These are phyloP conservation scores for Percina caprodes DNA, from an alignment of 2,113 vertebrate genomes.

Conservation along the genomic window DNA sequence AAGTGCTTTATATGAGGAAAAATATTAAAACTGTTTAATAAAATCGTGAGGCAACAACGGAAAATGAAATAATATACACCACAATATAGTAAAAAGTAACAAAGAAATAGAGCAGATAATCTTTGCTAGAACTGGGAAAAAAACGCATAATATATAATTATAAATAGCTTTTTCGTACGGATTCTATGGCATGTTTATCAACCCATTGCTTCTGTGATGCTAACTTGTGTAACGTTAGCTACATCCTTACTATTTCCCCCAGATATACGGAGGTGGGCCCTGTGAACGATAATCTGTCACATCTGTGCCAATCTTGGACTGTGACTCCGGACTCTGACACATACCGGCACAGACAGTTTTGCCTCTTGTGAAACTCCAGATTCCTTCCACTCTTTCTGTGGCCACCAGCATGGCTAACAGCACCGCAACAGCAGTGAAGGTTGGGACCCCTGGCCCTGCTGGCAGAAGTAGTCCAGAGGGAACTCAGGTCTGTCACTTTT, in stretches of 20 bases:
- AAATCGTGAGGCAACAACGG: not conserved
- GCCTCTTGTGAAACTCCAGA: conserved; percentile 80
- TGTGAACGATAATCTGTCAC: conserved; percentile 21
- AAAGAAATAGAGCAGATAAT: not conserved
- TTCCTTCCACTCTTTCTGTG: conserved; percentile 82
- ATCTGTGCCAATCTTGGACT: conserved; percentile 16
- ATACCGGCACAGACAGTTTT: conserved; percentile 35
- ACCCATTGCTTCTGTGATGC: not conserved
- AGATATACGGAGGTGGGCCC: conserved; percentile 52
- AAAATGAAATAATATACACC: not conserved
- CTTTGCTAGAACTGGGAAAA: too few species aligned
- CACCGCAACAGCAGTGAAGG: conserved; percentile 88
- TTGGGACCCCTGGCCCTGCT: conserved; percentile 77
- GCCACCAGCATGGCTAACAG: conserved; percentile 94
- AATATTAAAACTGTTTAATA: too few species aligned
- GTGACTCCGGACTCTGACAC: conserved; percentile 5
- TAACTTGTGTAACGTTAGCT: not conserved
- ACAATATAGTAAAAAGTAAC: not conserved
- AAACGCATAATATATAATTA: too few species aligned
- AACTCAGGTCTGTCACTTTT: conserved; percentile 86
- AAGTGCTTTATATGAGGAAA: too few species aligned
- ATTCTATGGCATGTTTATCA: not conserved
- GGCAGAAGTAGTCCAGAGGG: conserved; percentile 94
- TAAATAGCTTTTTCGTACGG: not conserved
- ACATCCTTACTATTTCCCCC: not conserved